These are phyloP conservation scores for Julus scandinavius DNA, from an alignment of 2,888 invertebrate genomes.

Conservation along the genomic window DNA sequence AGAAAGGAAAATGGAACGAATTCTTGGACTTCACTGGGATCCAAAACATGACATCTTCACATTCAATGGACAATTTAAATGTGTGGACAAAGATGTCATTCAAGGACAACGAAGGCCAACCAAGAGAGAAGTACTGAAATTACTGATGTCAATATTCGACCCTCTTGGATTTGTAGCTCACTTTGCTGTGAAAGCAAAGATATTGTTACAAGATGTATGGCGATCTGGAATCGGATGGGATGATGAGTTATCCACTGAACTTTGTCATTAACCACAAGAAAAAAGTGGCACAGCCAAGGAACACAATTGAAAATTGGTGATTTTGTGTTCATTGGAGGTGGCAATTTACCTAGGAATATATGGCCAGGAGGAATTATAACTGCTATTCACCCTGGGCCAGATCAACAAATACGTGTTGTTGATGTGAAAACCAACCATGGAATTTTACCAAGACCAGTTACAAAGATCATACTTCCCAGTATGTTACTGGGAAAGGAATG, in stretches of 20 bases:
- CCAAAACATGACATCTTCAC: background rate
- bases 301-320: background rate
- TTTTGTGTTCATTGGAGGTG: too few relatives aligned
- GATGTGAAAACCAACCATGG: too few relatives aligned
- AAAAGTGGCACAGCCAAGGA: too few relatives aligned
- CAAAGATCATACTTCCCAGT: too few relatives aligned
- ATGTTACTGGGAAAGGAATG: too few relatives aligned
- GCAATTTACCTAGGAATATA: too few relatives aligned
- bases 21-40: background rate
- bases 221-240: background rate
- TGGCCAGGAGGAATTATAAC: too few relatives aligned
- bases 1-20: background rate
- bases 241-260: background rate
- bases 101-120: background rate
- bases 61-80: background rate
- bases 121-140: background rate
- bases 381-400: too few relatives aligned
- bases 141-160: background rate
- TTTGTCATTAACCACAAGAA: too few relatives aligned
- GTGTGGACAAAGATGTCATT: background rate
- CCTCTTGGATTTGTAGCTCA: background rate
- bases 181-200: background rate
- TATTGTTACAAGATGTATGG: background rate
- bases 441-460: too few relatives aligned
- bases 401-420: too few relatives aligned